Evolutionary conservation across 2,888 invertebrate species (phyloP).

Genomic region (Drosophila heteroneura): DNA sequence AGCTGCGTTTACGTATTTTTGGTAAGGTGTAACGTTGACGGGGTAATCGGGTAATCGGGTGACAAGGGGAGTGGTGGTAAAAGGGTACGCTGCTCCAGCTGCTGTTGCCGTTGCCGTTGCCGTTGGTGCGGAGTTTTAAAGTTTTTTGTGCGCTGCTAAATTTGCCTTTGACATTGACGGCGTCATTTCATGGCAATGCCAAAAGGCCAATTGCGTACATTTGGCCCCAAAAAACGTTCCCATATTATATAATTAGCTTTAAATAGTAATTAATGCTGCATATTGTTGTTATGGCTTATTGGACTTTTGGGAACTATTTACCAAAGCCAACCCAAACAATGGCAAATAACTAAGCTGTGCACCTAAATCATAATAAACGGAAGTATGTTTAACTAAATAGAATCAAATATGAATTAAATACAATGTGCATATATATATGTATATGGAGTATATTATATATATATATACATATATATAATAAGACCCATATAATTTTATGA

Average conservation of each 20-base stretch:
- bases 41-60: neutral
- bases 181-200: slow-evolving; percentile 39
- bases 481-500: neutral
- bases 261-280: slow-evolving; percentile 55
- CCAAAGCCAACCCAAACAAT: slow-evolving; percentile 8
- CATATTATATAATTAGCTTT: slow-evolving; percentile 53
- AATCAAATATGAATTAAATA: neutral
- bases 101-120: slow-evolving; percentile 5
- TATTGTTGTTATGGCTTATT: slow-evolving; percentile 31
- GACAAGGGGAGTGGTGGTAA: neutral
- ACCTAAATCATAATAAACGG: slow-evolving; percentile 21
- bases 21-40: slow-evolving; percentile 19
- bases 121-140: slow-evolving; percentile 37
- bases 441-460: neutral
- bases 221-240: slow-evolving; percentile 25
- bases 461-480: neutral
- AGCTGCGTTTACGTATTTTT: slow-evolving; percentile 65
- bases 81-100: slow-evolving; percentile 30
- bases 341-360: neutral
- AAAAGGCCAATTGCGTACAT: slow-evolving; percentile 32
- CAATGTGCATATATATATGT: too few species aligned
- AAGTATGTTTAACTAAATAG: neutral
- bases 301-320: slow-evolving; percentile 22
- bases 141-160: slow-evolving; percentile 36
- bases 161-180: slow-evolving; percentile 54